These are phyloP conservation scores for Lochmaea capreae DNA, from an alignment of 2,888 invertebrate species.

Conservation along the genomic window DNA sequence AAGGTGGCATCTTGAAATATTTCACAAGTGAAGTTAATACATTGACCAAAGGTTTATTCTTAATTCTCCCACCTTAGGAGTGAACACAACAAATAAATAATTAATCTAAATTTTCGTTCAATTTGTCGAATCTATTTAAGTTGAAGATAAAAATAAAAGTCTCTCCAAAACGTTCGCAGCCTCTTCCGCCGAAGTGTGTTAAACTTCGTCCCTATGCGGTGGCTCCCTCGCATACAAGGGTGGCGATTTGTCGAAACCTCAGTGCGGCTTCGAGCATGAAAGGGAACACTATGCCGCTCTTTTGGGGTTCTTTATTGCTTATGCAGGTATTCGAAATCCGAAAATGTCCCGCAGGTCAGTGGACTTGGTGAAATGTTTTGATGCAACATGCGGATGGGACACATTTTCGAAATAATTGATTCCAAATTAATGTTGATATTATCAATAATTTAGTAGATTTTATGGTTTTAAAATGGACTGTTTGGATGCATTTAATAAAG, in stretches of 20 bases:
- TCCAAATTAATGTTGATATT: too few species aligned
- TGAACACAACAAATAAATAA: not conserved
- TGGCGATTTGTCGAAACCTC: conserved; percentile 40
- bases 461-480: not conserved
- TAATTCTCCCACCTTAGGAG: not conserved
- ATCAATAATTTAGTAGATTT: not conserved
- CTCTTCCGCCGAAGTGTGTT: not conserved
- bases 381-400: not conserved
- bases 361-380: conserved; percentile 14
- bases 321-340: conserved; percentile 25
- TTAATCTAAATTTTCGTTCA: conserved; percentile 3
- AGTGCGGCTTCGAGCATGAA: conserved; percentile 22
- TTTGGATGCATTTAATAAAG: too few species aligned
- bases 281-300: conserved; percentile 16
- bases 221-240: conserved; percentile 38
- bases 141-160: not conserved
- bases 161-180: not conserved
- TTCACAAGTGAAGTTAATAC: not conserved
- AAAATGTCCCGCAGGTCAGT: conserved; percentile 25
- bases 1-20: not conserved
- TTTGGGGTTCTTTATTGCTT: conserved; percentile 16
- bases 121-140: not conserved
- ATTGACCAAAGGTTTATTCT: not conserved
- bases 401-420: conserved; percentile 12
- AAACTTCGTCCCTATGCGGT: conserved; percentile 33